Evolutionary conservation across 2,888 invertebrate species (phyloP).

Genomic region (Lamellibrachia columna): DNA sequence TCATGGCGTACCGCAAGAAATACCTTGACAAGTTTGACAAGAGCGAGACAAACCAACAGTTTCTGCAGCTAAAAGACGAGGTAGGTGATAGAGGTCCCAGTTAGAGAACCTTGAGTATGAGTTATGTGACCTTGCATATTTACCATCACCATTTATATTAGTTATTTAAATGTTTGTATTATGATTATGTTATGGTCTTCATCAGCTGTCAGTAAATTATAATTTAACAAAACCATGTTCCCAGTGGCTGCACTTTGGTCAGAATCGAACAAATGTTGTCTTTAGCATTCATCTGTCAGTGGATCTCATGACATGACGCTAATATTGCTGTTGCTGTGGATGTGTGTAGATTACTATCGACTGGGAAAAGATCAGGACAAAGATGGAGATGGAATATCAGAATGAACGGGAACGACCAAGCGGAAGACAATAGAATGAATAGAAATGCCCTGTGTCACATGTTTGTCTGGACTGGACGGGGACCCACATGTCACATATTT

Average conservation of each 20-base stretch:
- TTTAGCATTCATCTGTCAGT: no score
- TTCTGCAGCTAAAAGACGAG: conserved; percentile 62
- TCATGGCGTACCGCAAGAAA: conserved; percentile 75
- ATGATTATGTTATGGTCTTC: no score
- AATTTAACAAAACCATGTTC: no score
- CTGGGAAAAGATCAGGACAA: conserved; percentile 67
- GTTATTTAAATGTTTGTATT: no score
- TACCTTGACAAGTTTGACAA: conserved; percentile 71
- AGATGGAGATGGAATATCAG: conserved; percentile 65
- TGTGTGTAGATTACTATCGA: conserved; percentile 66
- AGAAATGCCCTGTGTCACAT: background rate
- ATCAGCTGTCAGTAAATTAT: no score
- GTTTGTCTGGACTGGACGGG: background rate
- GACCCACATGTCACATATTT: background rate
- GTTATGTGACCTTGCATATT: no score
- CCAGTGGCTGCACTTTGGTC: no score
- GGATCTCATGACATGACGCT: background rate
- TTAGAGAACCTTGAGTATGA: background rate
- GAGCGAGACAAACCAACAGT: conserved; percentile 66
- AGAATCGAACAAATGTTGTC: no score
- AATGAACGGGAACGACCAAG: conserved; percentile 50
- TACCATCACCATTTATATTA: no score
- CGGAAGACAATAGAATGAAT: background rate
- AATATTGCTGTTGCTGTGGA: conserved; percentile 8
- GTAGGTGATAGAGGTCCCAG: conserved; percentile 43